A percentile compares a stretch with the other conserved stretches of the same genome.
phyloP scores from a whole-genome alignment of 2,797 vertebrate species.

The Carduelis carduelis region DNA sequence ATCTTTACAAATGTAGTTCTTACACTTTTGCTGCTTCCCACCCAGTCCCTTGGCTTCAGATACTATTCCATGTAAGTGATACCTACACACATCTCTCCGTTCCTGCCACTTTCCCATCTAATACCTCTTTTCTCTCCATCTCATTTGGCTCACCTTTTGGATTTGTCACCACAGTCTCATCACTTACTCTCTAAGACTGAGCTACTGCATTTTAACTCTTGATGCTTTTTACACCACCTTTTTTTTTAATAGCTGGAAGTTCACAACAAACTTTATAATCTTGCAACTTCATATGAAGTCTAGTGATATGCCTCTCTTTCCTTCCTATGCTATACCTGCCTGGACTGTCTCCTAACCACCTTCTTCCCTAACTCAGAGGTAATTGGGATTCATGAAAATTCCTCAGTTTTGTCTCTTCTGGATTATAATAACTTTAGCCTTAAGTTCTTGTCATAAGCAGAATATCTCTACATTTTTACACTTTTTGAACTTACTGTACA shows the following conservation, averaged over 20 bases:
- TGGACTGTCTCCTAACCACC: not conserved
- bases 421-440: not conserved
- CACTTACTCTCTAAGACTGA: not conserved
- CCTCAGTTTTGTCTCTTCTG: not conserved
- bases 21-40: not conserved
- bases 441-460: not conserved
- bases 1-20: not conserved
- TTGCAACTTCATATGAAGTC: not conserved
- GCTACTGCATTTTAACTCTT: not conserved
- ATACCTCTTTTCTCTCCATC: not conserved
- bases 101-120: not conserved
- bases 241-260: not conserved
- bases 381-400: not conserved
- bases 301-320: not conserved
- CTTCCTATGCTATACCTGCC: not conserved
- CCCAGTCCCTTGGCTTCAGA: not conserved
- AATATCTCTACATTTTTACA: not conserved
- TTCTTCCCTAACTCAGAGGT: not conserved
- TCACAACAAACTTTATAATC: not conserved
- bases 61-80: not conserved
- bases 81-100: not conserved
- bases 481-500: not conserved
- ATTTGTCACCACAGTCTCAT: not conserved
- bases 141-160: not conserved
- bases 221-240: not conserved